Base-by-base conservation (phyloP, 2,888 invertebrate species). In the Papilio protenor region DNA sequence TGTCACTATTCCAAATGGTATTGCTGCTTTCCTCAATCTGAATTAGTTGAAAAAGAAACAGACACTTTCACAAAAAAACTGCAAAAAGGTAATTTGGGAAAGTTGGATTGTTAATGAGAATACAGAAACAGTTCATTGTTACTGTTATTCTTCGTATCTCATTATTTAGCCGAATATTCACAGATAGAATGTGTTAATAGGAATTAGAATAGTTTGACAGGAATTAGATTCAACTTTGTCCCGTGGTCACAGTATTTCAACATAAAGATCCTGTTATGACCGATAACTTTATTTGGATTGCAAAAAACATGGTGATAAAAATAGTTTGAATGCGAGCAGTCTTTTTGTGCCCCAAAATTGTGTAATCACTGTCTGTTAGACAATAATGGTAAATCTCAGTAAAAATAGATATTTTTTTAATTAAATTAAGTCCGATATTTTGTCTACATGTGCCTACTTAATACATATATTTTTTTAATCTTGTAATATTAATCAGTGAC, bases 401-500 rank as follows among this genome's bases (percentile, higher is more conserved):
- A 59, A 59, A 21, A 59, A 55, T 49, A 14, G 0, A 59, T 59
- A 23, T 10, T 59, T 59, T 57, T 23, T 61, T 6, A 8, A 33
- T 14, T 1, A 27, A 16, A 16, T 61, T 6, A 61, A 33, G 61
- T 27, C 61, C 18, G 61, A 16, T 18, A 27, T 33, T 8, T 27
- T 27, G 11, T 66, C 3, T 66, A 40, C 66, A 12, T 59, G 40
- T 40, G 18, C 16, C 6, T 33, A 33, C 59, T 18, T 23, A 6
- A 2, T 57, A 27, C 8, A 64, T 33, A 1, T 64, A 8, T 23
- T 27, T 27, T 27, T 27, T 27, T 27, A 14, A 70, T 33, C 18
- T 23, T 49, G 21, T n/a, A 70, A n/a, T 72, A 78, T 80, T 73
- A 49, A 76, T 73, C 49, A 47, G 33, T 33, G 2, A 49, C 55